Conservation (phyloP, 1,140 invertebrate genomes). For the Pseudobourletiella spinata region DNA sequence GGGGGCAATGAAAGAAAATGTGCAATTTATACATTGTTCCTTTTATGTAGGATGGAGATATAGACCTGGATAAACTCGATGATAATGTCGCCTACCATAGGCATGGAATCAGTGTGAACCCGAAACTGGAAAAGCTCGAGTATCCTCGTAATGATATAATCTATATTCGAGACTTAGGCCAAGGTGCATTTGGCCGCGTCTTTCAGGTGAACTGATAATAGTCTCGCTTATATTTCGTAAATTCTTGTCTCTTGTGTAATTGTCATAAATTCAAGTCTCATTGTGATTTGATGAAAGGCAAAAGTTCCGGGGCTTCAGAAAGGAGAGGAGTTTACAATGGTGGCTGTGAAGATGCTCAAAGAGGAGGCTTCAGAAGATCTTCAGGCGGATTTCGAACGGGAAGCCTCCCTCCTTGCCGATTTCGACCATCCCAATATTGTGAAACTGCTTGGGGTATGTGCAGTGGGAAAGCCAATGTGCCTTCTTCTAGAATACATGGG, state of each 20-base stretch:
- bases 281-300: too few relatives aligned
- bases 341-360: slow-evolving; percentile 95
- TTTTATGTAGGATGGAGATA: slow-evolving; percentile 51
- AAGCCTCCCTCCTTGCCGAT: slow-evolving; percentile 82
- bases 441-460: slow-evolving; percentile 80
- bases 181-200: slow-evolving; percentile 90
- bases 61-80: slow-evolving; percentile 81
- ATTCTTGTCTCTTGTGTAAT: too few relatives aligned
- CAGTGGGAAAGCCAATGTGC: slow-evolving; percentile 84
- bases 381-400: slow-evolving; percentile 85
- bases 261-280: too few relatives aligned
- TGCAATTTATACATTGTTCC: too few relatives aligned
- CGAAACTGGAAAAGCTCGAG: slow-evolving; percentile 85
- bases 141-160: slow-evolving; percentile 94
- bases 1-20: too few relatives aligned
- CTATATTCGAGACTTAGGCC: slow-evolving; percentile 83
- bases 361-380: slow-evolving; percentile 91
- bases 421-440: slow-evolving; percentile 93
- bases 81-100: slow-evolving; percentile 79
- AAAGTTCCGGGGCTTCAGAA: slow-evolving; percentile 66
- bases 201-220: slow-evolving; percentile 68
- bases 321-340: slow-evolving; percentile 79
- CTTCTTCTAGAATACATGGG: slow-evolving; percentile 91
- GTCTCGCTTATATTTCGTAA: too few relatives aligned
- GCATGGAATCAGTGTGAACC: slow-evolving; percentile 71